These are phyloP conservation scores for Rhinogobio ventralis DNA, from an alignment of 2,797 vertebrate species.

Conservation along the genomic window DNA sequence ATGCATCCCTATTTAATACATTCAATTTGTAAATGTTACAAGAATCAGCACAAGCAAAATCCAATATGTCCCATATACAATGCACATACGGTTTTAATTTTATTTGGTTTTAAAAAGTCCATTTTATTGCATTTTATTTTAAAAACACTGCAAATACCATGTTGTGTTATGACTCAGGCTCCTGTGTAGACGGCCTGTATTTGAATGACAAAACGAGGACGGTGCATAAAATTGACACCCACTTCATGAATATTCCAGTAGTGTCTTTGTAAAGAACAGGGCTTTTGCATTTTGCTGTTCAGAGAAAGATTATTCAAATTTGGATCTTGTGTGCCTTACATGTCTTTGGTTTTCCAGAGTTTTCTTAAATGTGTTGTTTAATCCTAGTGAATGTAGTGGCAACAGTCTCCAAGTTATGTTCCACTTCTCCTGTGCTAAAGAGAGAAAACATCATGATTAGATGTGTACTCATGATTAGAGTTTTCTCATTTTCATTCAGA, in stretches of 20 bases:
- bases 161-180: conserved; percentile 7
- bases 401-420: conserved; percentile 7
- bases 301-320: conserved; percentile 37
- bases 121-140: background rate
- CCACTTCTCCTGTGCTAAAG: background rate
- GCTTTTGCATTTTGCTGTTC: conserved; percentile 1
- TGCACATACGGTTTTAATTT: background rate
- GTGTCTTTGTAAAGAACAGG: conserved; percentile 26
- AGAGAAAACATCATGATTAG: no score
- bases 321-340: conserved; percentile 4
- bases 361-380: background rate
- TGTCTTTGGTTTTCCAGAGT: background rate
- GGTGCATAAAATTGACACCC: conserved; percentile 38
- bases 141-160: background rate
- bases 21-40: background rate
- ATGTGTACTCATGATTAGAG: background rate
- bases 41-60: background rate
- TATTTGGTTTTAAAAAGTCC: background rate
- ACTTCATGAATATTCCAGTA: conserved; percentile 40
- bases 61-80: background rate
- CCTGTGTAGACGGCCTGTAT: conserved; percentile 4
- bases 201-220: conserved; percentile 20
- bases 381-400: background rate
- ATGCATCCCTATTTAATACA: no score
- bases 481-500: background rate